Evolutionary conservation across 2,113 vertebrate genomes (phyloP), one percentile per base, ranked within the genome.

Genomic region (Melanotaenia duboulayi): DNA sequence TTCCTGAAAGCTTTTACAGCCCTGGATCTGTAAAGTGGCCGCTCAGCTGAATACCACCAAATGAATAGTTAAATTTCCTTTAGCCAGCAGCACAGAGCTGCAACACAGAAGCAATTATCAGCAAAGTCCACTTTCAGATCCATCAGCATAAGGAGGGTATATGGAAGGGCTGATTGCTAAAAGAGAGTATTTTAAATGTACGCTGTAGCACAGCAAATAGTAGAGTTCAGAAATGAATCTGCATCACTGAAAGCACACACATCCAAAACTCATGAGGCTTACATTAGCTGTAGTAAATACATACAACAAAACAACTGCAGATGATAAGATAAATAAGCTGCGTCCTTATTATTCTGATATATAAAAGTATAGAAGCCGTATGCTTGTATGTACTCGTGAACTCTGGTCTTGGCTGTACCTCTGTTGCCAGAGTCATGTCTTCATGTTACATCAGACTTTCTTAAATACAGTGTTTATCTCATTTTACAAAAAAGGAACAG

Each of bases 101-200:
- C 59, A 57, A 83, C 71, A 59, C 19, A 71, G 57, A 73, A 46
- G 78, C 73, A 82, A 80, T 87, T 87, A 83, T 76, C 35, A 68
- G 51, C 59, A 58, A 24, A 62, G 46, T 60, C 62, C 57, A 67
- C 52, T 75, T 37, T 71, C 63, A 56, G 55, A 72, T 28, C 56
- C 55, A 79, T 48, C 69, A 75, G 58, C 59, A 52, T 42, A 52
- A 35, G 49, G 17, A 54, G 24, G 32, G 7, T 42, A 40, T 48
- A 39, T 61, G 24, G 19, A 57, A 63, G 42, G 28, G 55, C 66
- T 80, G 63, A 67, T 22, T 71, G 58, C 40, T 71, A 60, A 64
- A 71, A 65, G 63, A 24, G 16, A 49, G 48, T 10, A 40, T 74
- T 76, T 74, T 16, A 14, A 59, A 54, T 40, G 28, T 9, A 46